phyloP scores from a whole-genome alignment of 1,140 invertebrate genomes.

The Luehdorfia chinensis region DNA sequence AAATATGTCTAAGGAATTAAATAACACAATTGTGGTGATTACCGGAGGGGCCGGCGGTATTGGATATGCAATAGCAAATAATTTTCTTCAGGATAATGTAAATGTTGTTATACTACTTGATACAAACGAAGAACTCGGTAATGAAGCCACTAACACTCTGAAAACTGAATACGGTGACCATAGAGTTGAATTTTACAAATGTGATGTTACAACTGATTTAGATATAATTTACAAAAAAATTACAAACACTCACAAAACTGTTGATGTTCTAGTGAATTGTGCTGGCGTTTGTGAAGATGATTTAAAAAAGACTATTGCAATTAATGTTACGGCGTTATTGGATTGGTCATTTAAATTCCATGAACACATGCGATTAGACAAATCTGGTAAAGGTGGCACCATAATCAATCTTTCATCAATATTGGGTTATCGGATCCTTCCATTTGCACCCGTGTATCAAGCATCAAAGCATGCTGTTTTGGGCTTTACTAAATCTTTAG shows the following conservation, averaged over 20 bases:
- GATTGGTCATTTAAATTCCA: slow-evolving; percentile 36
- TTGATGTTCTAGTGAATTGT: slow-evolving; percentile 80
- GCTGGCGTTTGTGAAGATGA: slow-evolving; percentile 78
- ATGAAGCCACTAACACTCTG: slow-evolving; percentile 45
- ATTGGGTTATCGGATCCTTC: slow-evolving; percentile 76
- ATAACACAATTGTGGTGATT: slow-evolving; percentile 35
- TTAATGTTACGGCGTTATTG: slow-evolving; percentile 41
- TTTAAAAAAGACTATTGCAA: slow-evolving; percentile 46
- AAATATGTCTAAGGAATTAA: slow-evolving; percentile 31
- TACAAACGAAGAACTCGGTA: slow-evolving; percentile 41
- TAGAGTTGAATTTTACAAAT: slow-evolving; percentile 66
- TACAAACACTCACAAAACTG: slow-evolving; percentile 54
- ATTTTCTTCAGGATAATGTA: slow-evolving; percentile 32
- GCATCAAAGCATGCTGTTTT: slow-evolving; percentile 81
- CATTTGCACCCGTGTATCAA: slow-evolving; percentile 79
- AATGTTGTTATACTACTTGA: slow-evolving; percentile 59
- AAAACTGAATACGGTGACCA: slow-evolving; percentile 68
- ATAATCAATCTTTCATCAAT: slow-evolving; percentile 81
- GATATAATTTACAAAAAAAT: slow-evolving; percentile 53
- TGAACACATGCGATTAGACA: slow-evolving; percentile 76
- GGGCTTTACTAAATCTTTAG: slow-evolving; percentile 70
- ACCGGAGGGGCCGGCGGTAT: slow-evolving; percentile 41
- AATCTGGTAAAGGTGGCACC: slow-evolving; percentile 78
- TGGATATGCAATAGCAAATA: slow-evolving; percentile 37
- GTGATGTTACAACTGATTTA: slow-evolving; percentile 66